Evolutionary conservation across 2,113 vertebrate genomes (phyloP).

Genomic region (Nematolebias whitei): DNA sequence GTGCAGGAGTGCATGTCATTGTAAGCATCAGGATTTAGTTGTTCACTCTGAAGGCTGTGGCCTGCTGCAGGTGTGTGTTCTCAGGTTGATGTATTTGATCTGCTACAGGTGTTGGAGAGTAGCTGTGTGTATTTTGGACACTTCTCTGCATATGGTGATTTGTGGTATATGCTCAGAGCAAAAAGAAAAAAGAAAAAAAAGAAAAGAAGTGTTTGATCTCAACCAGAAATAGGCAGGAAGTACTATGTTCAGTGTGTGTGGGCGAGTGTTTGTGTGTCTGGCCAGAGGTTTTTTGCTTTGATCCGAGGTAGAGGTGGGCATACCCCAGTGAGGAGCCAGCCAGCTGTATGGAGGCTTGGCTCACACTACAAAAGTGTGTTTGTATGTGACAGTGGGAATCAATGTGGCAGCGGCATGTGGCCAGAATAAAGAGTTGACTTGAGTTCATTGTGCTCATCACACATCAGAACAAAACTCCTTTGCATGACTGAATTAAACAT

Average conservation of each 20-base stretch:
- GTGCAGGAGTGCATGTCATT: slow-evolving; percentile 16
- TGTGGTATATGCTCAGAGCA: slow-evolving; percentile 47
- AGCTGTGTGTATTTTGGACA: slow-evolving; percentile 18
- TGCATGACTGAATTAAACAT: slow-evolving; percentile 1
- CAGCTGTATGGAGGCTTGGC: slow-evolving; percentile 60
- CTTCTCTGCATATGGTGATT: slow-evolving; percentile 47
- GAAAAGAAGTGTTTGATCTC: slow-evolving; percentile 62
- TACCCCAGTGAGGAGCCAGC: slow-evolving; percentile 52
- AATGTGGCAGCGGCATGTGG: slow-evolving; percentile 2
- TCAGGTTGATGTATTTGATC: slow-evolving; percentile 60
- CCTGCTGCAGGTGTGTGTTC: slow-evolving; percentile 64
- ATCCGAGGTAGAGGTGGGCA: slow-evolving; percentile 60
- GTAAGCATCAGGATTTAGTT: slow-evolving; percentile 58
- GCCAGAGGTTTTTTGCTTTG: slow-evolving; percentile 60
- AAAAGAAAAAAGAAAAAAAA: slow-evolving; percentile 27
- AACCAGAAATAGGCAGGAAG: slow-evolving; percentile 48
- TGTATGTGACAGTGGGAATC: slow-evolving; percentile 27
- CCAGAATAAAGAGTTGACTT: slow-evolving; percentile 25
- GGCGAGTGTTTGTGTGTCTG: slow-evolving; percentile 45
- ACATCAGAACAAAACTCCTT: slow-evolving; percentile 7
- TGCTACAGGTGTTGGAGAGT: slow-evolving; percentile 55
- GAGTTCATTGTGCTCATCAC: slow-evolving; percentile 14
- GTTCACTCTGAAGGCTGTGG: slow-evolving; percentile 40
- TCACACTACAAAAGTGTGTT: slow-evolving; percentile 29
- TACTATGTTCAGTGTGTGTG: slow-evolving; percentile 22